Evolutionary conservation across 2,888 invertebrate genomes (phyloP).

Genomic region (Scotopteryx bipunctaria): DNA sequence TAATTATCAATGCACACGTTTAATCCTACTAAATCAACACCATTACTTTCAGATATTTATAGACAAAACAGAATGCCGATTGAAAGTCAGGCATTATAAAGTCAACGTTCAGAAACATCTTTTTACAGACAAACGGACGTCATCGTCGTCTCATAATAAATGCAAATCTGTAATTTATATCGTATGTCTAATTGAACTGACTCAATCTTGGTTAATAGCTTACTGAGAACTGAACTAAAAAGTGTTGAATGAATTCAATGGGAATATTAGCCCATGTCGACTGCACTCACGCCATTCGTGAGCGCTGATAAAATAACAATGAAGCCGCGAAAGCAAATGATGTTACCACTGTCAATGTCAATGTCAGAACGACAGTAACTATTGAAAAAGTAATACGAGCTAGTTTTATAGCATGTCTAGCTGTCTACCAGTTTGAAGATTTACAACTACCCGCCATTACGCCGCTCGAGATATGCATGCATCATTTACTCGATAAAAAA

Average conservation of each 20-base stretch:
- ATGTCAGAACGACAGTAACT: slow-evolving; percentile 36
- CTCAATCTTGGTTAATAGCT: slow-evolving; percentile 36
- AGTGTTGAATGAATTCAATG: slow-evolving; percentile 40
- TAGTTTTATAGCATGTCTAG: slow-evolving; percentile 27
- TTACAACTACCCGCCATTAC: slow-evolving; percentile 28
- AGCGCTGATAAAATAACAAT: slow-evolving; percentile 43
- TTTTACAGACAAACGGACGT: slow-evolving; percentile 13
- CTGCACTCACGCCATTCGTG: slow-evolving; percentile 43
- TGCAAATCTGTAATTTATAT: slow-evolving; percentile 29
- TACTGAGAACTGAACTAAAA: slow-evolving; percentile 60
- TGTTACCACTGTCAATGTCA: slow-evolving; percentile 28
- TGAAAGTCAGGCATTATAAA: slow-evolving; percentile 14
- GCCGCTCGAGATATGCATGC: slow-evolving; percentile 30
- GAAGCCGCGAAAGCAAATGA: slow-evolving; percentile 41
- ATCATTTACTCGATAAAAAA: slow-evolving; percentile 35
- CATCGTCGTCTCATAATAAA: slow-evolving; percentile 22
- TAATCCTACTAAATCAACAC: slow-evolving; percentile 16
- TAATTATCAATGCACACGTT: slow-evolving; percentile 37
- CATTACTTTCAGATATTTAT: slow-evolving; percentile 24
- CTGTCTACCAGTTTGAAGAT: slow-evolving; percentile 36
- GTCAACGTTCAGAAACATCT: slow-evolving; percentile 20
- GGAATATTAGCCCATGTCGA: slow-evolving; percentile 41
- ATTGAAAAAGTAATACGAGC: slow-evolving; percentile 39
- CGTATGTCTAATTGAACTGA: slow-evolving; percentile 19
- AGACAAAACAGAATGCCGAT: slow-evolving; percentile 25